Conservation (phyloP, 2,797 vertebrate species). For the Pseudochirops corinnae region DNA sequence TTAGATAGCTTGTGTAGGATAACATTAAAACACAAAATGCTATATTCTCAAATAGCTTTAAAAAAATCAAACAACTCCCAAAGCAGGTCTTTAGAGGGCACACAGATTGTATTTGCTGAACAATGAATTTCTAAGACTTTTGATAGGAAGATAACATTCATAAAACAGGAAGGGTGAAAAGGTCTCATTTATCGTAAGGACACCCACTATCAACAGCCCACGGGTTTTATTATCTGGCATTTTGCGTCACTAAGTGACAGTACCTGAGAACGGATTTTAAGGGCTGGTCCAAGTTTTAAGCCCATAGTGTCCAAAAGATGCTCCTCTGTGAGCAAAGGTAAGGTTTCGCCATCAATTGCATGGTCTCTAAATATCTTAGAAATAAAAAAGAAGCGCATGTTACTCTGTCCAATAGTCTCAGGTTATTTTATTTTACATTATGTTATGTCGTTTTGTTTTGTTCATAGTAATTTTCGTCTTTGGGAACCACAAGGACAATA, state of each 20-base stretch:
- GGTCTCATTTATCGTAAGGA: not conserved
- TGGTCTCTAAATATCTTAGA: slow-evolving; percentile 95
- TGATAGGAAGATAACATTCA: not conserved
- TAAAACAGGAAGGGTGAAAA: not conserved
- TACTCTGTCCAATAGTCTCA: not conserved
- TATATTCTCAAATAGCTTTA: not conserved
- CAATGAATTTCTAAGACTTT: not conserved
- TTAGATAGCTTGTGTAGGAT: not conserved
- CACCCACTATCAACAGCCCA: not conserved
- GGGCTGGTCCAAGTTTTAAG: slow-evolving; percentile 94
- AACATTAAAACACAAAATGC: not conserved
- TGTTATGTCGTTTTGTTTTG: not conserved
- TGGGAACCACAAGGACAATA: not conserved
- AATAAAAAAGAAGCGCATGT: slow-evolving; percentile 45
- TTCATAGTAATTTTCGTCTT: not conserved
- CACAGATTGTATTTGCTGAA: not conserved
- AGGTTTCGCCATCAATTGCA: slow-evolving; percentile 95
- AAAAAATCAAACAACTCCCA: not conserved
- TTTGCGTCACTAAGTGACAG: not conserved
- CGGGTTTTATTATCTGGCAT: not conserved
- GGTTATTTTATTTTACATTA: not conserved
- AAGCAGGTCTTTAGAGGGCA: not conserved
- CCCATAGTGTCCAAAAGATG: slow-evolving; percentile 96
- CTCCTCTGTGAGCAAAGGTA: slow-evolving; percentile 96
- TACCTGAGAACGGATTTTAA: slow-evolving; percentile 98